Evolutionary conservation across 1,140 invertebrate species (phyloP).

Genomic region (Diorhabda elongata): DNA sequence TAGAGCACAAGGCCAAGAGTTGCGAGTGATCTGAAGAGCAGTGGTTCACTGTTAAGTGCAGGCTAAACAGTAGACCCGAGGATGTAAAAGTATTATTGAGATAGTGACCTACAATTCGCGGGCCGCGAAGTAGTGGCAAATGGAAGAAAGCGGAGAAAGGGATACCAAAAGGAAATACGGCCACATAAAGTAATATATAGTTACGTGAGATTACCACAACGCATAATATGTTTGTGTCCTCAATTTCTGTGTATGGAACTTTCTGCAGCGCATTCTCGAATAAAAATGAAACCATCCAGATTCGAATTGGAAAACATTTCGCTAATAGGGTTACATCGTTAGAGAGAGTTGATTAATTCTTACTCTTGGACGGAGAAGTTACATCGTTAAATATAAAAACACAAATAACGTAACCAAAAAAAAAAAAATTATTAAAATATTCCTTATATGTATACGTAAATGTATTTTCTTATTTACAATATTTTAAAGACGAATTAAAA

Average conservation of each 20-base stretch:
- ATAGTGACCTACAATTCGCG: slow-evolving; percentile 44
- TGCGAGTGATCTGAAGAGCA: slow-evolving; percentile 13
- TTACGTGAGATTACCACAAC: slow-evolving; percentile 47
- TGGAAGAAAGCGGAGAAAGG: slow-evolving; percentile 48
- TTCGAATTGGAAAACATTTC: slow-evolving; percentile 6
- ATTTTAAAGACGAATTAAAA: too few relatives aligned
- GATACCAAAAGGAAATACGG: slow-evolving; percentile 46
- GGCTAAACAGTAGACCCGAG: slow-evolving; percentile 27
- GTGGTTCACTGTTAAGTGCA: slow-evolving; percentile 31
- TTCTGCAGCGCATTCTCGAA: slow-evolving; percentile 38
- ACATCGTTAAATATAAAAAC: not conserved
- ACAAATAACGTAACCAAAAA: too few relatives aligned
- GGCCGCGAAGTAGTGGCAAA: slow-evolving; percentile 44
- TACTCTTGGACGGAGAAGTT: not conserved
- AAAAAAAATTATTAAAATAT: too few relatives aligned
- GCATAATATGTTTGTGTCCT: slow-evolving; percentile 44
- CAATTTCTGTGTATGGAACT: slow-evolving; percentile 33
- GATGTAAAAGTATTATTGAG: slow-evolving; percentile 46
- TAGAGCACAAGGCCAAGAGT: slow-evolving; percentile 29
- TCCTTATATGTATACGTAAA: too few relatives aligned
- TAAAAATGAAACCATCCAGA: slow-evolving; percentile 39
- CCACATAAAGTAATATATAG: slow-evolving; percentile 40
- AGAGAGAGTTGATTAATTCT: slow-evolving; percentile 5
- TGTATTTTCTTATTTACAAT: too few relatives aligned
- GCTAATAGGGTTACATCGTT: slow-evolving; percentile 17